Base-by-base conservation (phyloP, 2,888 invertebrate species). In the Argyresthia goedartella region DNA sequence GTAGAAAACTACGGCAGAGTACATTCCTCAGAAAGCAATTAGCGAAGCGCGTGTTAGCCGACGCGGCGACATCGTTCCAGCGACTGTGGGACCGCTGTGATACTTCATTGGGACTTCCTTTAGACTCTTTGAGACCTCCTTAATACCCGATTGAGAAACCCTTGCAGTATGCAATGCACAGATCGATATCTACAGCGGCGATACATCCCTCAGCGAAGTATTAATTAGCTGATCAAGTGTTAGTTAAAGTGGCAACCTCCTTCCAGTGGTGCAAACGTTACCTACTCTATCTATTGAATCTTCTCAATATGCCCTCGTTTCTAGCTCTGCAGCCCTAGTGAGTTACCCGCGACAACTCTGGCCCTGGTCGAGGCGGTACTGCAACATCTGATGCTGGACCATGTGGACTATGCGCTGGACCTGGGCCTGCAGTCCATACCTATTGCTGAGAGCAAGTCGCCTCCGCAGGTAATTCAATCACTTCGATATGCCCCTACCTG, bases 321-420 rank as follows among this genome's bases (percentile, higher is more conserved):
- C n/a, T 65, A 85, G 85, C 76, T 98, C 2, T 98, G 97, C 4
- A 91, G 91, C 53, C 85, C 91, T 1, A 89, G 91, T 50, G 97
- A 98, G 59, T 73, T 94, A 36, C 89, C 96, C 0, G 81, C 78
- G 6, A 96, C 97, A 63, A 92, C 95, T 0, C 84, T 92, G 0
- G 92, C 93, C 57, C 89, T 99, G 13, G 89, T 97, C 54, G 97
- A 98, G 57, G 91, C 95, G 46, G 73, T 98, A 51, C 82, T 97
- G 33, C 94, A 95, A 58, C 93, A 94, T 66, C 78, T 99, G 14
- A 90, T 97, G 63, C 90, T 91, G 1, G 98, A 99, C 62, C 98
- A 98, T 71, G 94, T 99, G 0, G 97, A 98, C 73, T 99, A 99
- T 76, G 99, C 98, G 0, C 81, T 99, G 4, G 99, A 99, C 71